phyloP scores from a whole-genome alignment of 2,888 invertebrate species.

The Coelinius sp. region DNA sequence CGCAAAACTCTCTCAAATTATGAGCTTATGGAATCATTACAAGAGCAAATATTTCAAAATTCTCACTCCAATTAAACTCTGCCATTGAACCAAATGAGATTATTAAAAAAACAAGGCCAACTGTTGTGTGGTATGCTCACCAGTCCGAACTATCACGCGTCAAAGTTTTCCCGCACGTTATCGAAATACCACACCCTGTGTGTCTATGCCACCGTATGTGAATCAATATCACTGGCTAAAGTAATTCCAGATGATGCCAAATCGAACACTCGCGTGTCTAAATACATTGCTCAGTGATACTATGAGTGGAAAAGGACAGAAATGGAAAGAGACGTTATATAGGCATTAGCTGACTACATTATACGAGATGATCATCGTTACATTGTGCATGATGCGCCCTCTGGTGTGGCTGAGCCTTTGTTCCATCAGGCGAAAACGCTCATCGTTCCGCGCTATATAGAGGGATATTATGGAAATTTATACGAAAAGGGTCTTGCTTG shows the following conservation, averaged over 20 bases:
- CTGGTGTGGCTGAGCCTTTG: conserved; percentile 29
- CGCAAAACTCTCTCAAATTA: neutral
- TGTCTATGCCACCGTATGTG: conserved; percentile 40
- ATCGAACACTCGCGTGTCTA: conserved; percentile 30
- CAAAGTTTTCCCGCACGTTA: conserved; percentile 44
- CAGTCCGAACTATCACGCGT: conserved; percentile 46
- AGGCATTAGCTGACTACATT: neutral
- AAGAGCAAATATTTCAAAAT: neutral
- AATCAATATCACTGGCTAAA: conserved; percentile 58
- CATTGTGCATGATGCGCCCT: neutral
- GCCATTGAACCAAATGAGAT: conserved; percentile 18
- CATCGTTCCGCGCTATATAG: conserved; percentile 22
- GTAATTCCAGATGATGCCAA: conserved; percentile 59
- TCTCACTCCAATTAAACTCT: neutral
- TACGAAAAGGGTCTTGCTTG: conserved; percentile 31
- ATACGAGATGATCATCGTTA: neutral
- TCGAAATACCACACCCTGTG: conserved; percentile 45
- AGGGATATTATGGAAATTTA: conserved; percentile 47
- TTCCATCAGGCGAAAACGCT: conserved; percentile 37
- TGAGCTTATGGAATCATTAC: neutral
- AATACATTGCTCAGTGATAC: neutral
- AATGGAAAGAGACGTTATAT: neutral
- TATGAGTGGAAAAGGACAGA: neutral
- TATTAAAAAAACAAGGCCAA: conserved; percentile 17
- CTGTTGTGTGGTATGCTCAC: conserved; percentile 40